These are phyloP conservation scores for Diorhabda elongata DNA, from an alignment of 1,140 invertebrate genomes.

Conservation along the genomic window DNA sequence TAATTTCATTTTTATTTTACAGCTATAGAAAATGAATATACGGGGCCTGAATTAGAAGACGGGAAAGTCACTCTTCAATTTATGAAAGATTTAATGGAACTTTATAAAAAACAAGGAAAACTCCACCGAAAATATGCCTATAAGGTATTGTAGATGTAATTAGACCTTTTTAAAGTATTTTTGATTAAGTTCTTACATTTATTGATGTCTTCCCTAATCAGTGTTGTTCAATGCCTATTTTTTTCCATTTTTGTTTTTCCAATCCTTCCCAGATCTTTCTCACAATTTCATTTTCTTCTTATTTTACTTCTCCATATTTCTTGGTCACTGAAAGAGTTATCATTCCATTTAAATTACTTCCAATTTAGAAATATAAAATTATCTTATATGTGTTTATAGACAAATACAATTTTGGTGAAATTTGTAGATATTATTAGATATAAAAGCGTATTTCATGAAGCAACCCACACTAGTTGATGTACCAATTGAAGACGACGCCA, in stretches of 20 bases:
- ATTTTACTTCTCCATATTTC: no score
- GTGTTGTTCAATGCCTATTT: neutral
- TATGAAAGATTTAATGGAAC: conserved; percentile 81
- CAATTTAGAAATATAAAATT: no score
- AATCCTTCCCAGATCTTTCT: no score
- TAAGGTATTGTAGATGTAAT: conserved; percentile 60
- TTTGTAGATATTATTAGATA: conserved; percentile 82
- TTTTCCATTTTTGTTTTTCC: neutral
- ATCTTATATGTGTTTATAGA: no score
- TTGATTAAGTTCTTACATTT: no score
- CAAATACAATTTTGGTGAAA: no score
- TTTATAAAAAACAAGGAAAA: conserved; percentile 89
- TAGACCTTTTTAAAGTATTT: neutral
- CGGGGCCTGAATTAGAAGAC: conserved; percentile 85
- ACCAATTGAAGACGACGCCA: conserved; percentile 76
- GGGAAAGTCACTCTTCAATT: conserved; percentile 82
- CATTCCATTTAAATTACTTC: no score
- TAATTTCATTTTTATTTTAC: conserved; percentile 34
- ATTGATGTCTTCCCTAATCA: conserved; percentile 34
- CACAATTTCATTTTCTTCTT: no score
- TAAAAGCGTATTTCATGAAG: conserved; percentile 78
- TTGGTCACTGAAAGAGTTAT: no score
- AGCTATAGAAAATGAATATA: conserved; percentile 94
- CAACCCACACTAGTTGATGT: conserved; percentile 90
- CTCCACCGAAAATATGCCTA: conserved; percentile 97